phyloP scores from a whole-genome alignment of 1,140 invertebrate genomes.

The Tetraneura akinire region DNA sequence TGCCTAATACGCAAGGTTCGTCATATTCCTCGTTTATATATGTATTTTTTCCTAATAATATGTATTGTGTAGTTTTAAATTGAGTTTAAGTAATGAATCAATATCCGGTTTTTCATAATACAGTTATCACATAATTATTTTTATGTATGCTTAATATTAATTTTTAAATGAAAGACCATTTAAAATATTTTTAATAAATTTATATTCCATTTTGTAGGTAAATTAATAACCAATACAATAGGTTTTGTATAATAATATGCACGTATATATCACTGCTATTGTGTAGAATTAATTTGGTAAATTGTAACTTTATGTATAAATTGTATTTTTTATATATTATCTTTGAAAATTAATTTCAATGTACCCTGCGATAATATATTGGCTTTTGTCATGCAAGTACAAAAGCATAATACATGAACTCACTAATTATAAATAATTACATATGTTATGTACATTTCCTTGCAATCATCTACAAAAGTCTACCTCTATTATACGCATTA shows the following conservation, averaged over 20 bases:
- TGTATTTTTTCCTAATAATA: conserved; percentile 23
- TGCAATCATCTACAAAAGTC: background rate
- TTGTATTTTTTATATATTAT: background rate
- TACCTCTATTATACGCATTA: conserved; percentile 15
- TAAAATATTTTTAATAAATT: background rate
- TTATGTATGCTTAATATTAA: conserved; percentile 7
- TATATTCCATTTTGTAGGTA: background rate
- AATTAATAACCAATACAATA: background rate
- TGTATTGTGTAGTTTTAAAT: conserved; percentile 16
- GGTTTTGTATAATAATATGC: background rate
- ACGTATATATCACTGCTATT: background rate
- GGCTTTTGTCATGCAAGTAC: background rate
- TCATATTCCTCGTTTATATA: conserved; percentile 15
- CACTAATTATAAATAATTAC: background rate
- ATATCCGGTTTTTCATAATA: background rate
- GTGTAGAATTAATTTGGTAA: background rate
- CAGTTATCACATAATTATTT: background rate
- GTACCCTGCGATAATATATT: background rate
- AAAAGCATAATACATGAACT: background rate
- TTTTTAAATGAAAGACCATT: background rate
- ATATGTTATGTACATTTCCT: background rate
- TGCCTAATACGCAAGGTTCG: background rate
- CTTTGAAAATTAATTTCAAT: background rate
- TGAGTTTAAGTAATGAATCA: conserved; percentile 16
- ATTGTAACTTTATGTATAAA: background rate